Evolutionary conservation across 2,888 invertebrate species (phyloP).

Genomic region (Cynaeus angustus): DNA sequence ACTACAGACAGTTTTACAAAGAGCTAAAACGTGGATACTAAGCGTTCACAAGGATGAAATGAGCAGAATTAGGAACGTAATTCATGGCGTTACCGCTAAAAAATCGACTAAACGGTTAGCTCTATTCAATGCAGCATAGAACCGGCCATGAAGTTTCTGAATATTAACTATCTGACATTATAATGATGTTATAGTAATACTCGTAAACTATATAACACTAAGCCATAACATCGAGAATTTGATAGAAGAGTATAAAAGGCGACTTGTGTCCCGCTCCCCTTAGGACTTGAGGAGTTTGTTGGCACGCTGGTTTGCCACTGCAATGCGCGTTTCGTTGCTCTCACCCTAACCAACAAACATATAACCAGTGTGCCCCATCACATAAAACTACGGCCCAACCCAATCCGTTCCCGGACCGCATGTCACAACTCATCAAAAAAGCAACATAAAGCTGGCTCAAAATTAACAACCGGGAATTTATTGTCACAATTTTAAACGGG

Average conservation of each 20-base stretch:
- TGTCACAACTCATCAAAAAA: slow-evolving; percentile 2
- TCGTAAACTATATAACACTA: slow-evolving; percentile 44
- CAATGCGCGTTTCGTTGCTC: slow-evolving; percentile 97
- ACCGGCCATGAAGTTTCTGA: slow-evolving; percentile 38
- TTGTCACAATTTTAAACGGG: slow-evolving; percentile 40
- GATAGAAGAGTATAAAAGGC: slow-evolving; percentile 70
- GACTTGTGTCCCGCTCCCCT: slow-evolving; percentile 66
- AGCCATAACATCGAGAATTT: slow-evolving; percentile 67
- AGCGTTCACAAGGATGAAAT: slow-evolving; percentile 29
- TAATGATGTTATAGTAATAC: slow-evolving; percentile 40
- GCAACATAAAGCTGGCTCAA: neutral
- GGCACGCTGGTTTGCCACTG: slow-evolving; percentile 96
- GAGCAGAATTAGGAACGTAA: slow-evolving; percentile 42
- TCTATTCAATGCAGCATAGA: slow-evolving; percentile 32
- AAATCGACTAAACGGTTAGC: slow-evolving; percentile 33
- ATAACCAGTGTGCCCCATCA: slow-evolving; percentile 65
- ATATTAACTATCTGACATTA: slow-evolving; percentile 39
- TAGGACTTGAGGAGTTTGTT: slow-evolving; percentile 93
- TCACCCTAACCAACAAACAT: slow-evolving; percentile 79
- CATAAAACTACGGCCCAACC: slow-evolving; percentile 48
- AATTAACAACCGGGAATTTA: slow-evolving; percentile 25
- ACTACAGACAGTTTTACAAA: slow-evolving; percentile 39
- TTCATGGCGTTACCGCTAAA: slow-evolving; percentile 27
- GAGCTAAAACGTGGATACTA: slow-evolving; percentile 33
- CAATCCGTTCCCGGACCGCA: slow-evolving; percentile 51